Base-by-base conservation (phyloP, 2,113 vertebrate species). In the Antidorcas marsupialis region DNA sequence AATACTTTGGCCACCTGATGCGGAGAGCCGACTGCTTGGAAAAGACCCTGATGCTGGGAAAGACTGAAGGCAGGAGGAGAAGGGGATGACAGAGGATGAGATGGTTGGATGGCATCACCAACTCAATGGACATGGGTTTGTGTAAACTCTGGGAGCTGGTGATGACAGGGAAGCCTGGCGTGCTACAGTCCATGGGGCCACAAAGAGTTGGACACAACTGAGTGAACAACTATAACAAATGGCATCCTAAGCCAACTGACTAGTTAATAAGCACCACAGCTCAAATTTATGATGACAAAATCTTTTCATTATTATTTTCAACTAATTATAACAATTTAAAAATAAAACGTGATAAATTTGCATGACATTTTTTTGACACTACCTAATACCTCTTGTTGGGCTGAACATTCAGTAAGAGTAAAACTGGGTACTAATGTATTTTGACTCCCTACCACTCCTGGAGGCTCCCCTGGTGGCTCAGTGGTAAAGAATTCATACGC, bases 11-110 rank as follows among this genome's bases (percentile, higher is more conserved):
- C n/a, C 9, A 71, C 5, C 10, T 39, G 67, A 23, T 71, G n/a
- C 0, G 0, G 36, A 39, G 19, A 6, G 11, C 10, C 0, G 0
- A 71, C 10, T 71, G 10, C 21, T 23, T 71, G 5, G 67, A 71
- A 71, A 39, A 71, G 67, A 71, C 10, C 19, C 10, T 6, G 5
- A 71, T 71, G 67, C n/a, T 71, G 67, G n/a, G 67, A 39, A 39
- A 71, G 19, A 71, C 19, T 23, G n/a, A 71, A 39, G 67, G 19
- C 67, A 39, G n/a, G 10, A 67, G 16, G 62, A 71, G n/a, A 71
- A 71, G 19, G n/a, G 19, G 67, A 71, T 0, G 0, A 39, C n/a
- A 71, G n/a, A 71, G 67, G 19, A 39, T 71, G n/a, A 71, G n/a
- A 39, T 23, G 19, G 67, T 39, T 71, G 19, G 67, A 39, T 39